phyloP scores from a whole-genome alignment of 2,797 vertebrate genomes.

The Caiman crocodilus region DNA sequence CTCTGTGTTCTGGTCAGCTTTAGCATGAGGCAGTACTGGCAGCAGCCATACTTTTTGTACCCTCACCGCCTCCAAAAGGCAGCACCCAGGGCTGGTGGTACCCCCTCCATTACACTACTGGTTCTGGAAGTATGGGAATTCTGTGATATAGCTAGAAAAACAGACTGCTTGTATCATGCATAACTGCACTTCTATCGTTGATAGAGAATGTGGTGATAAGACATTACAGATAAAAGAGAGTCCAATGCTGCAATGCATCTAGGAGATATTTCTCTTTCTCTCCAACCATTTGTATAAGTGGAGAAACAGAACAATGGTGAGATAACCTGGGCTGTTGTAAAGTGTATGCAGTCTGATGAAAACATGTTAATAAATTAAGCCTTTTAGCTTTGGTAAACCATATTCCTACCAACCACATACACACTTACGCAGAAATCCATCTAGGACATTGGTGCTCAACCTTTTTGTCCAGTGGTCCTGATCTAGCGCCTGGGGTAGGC shows the following conservation, averaged over 20 bases:
- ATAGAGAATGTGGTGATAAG: background rate
- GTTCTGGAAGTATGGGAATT: background rate
- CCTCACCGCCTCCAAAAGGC: too few relatives aligned
- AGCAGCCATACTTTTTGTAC: too few relatives aligned
- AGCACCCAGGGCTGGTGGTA: too few relatives aligned
- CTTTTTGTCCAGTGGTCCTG: too few relatives aligned
- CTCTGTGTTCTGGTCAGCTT: too few relatives aligned
- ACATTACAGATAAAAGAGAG: background rate
- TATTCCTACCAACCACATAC: background rate
- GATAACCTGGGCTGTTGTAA: background rate
- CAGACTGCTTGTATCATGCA: background rate
- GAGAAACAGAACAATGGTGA: background rate
- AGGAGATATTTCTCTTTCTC: background rate
- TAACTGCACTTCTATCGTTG: background rate
- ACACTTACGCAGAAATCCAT: background rate
- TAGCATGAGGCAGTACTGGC: too few relatives aligned
- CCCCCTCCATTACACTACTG: too few relatives aligned
- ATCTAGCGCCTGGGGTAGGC: too few relatives aligned
- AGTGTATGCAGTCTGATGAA: background rate
- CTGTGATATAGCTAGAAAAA: background rate
- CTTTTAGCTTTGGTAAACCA: background rate
- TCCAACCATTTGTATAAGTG: background rate
- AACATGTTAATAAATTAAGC: background rate
- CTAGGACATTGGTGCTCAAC: too few relatives aligned
- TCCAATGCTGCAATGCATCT: background rate